Conservation (phyloP, 2,113 vertebrate species). For the Pelusios castaneus region DNA sequence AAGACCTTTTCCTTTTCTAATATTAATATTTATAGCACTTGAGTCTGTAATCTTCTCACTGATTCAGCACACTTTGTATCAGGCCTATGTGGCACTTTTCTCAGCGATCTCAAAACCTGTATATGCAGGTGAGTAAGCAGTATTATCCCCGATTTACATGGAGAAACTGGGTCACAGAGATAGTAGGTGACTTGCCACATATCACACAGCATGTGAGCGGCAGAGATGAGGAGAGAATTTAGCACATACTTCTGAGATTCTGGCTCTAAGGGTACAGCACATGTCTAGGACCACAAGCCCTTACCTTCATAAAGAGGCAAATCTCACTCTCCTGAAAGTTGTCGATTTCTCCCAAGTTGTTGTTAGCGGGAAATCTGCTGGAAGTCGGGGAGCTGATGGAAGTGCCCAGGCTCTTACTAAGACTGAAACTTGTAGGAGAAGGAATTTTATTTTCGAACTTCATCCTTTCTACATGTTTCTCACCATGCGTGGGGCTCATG, state of each 20-base stretch:
- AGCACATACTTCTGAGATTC: not conserved
- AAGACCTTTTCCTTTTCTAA: not conserved
- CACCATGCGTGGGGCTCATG: not conserved
- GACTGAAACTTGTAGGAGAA: not conserved
- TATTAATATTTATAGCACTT: not conserved
- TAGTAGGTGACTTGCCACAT: not conserved
- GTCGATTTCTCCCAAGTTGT: slow-evolving; percentile 3
- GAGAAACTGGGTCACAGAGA: not conserved
- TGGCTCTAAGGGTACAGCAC: not conserved
- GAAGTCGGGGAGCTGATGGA: not conserved
- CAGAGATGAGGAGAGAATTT: not conserved
- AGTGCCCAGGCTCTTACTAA: slow-evolving; percentile 28
- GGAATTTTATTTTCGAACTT: not conserved
- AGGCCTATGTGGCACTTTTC: not conserved
- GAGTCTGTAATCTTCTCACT: not conserved
- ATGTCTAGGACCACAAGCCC: not conserved
- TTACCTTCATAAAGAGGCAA: slow-evolving; percentile 79
- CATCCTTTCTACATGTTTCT: accelerated
- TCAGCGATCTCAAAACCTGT: not conserved
- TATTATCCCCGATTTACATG: not conserved
- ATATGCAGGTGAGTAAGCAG: not conserved
- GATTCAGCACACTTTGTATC: not conserved
- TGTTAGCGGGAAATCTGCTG: slow-evolving; percentile 5
- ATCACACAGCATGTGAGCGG: not conserved
- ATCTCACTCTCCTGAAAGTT: slow-evolving; percentile 44